Percentiles rank a stretch among this genome's conserved stretches.
phyloP scores from a whole-genome alignment of 1,140 invertebrate species.

The Bilobella aurantiaca region DNA sequence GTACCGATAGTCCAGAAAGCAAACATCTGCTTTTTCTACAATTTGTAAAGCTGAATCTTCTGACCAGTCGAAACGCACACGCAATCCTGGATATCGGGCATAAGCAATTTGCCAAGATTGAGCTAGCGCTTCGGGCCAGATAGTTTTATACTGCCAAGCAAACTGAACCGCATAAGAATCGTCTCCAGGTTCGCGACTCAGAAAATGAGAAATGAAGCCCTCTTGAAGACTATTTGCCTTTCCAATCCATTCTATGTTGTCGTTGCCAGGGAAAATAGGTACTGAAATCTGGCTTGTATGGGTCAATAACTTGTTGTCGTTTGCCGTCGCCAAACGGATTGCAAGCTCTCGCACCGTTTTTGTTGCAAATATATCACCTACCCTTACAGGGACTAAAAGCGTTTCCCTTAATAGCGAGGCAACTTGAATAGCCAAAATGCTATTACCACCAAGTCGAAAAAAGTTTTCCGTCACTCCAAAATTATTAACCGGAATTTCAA shows the following conservation, averaged over 20 bases:
- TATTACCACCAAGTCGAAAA: slow-evolving; percentile 13
- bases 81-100: not conserved
- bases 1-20: not conserved
- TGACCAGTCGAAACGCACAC: not conserved
- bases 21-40: not conserved
- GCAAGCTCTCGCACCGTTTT: not conserved
- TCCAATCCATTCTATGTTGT: not conserved
- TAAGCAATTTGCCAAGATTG: not conserved
- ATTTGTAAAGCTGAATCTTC: not conserved
- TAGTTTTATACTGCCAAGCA: not conserved
- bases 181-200: not conserved
- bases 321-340: too few species aligned
- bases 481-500: not conserved
- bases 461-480: not conserved
- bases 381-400: not conserved
- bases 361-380: not conserved
- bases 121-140: not conserved
- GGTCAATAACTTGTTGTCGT: too few species aligned
- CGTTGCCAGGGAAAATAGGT: too few species aligned
- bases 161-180: not conserved
- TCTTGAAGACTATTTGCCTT: not conserved
- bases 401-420: not conserved
- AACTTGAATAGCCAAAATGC: slow-evolving; percentile 1
- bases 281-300: too few species aligned
- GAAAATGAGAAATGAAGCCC: not conserved